phyloP scores from a whole-genome alignment of 2,888 invertebrate genomes.

The Noctua comes region DNA sequence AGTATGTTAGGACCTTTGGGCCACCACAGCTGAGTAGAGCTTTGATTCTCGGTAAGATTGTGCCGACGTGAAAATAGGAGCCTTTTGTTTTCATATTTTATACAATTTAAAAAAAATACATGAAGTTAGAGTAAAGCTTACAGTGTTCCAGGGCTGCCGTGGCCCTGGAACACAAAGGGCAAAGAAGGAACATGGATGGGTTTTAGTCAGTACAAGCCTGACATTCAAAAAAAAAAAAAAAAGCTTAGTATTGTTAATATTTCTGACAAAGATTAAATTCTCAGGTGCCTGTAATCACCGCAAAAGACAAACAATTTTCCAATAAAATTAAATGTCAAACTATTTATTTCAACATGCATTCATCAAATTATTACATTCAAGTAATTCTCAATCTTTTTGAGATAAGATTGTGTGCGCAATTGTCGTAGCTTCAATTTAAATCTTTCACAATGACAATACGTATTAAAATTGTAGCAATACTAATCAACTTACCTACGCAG shows the following conservation, averaged over 20 bases:
- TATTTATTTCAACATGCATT: background rate
- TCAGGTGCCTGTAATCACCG: background rate
- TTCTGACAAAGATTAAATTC: background rate
- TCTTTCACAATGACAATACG: constrained; percentile 9
- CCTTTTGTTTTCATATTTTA: too few species aligned
- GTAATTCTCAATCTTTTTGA: background rate
- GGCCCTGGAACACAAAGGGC: too few species aligned
- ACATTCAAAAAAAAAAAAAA: too few species aligned
- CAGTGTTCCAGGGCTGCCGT: too few species aligned
- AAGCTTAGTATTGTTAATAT: background rate
- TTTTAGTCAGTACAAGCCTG: too few species aligned
- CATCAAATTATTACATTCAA: background rate
- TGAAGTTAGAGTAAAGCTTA: too few species aligned
- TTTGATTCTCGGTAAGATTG: too few species aligned
- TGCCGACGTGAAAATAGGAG: too few species aligned
- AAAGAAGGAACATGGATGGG: too few species aligned
- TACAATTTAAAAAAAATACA: too few species aligned
- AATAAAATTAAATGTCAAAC: background rate
- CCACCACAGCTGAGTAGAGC: too few species aligned
- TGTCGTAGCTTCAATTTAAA: background rate
- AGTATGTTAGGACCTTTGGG: too few species aligned
- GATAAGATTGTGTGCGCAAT: background rate
- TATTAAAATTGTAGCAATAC: constrained; percentile 28
- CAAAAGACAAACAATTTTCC: background rate
- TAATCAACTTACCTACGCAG: background rate